Conservation (phyloP, 1,140 invertebrate genomes). For the Drosophila persimilis region DNA sequence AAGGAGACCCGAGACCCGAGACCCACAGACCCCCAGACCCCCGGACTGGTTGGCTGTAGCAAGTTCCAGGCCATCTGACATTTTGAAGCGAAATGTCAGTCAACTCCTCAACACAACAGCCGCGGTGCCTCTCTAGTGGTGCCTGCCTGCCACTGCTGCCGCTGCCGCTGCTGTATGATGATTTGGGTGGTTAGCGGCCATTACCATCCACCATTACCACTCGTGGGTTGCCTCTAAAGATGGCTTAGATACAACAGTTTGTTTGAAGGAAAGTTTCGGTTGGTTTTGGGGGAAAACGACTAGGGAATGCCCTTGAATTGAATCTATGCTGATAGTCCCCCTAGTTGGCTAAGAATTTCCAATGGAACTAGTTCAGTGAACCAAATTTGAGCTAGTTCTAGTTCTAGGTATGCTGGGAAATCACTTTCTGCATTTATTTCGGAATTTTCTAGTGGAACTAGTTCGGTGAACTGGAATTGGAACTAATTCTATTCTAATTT, state of each 20-base stretch:
- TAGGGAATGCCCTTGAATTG: slow-evolving; percentile 21
- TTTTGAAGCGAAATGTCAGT: slow-evolving; percentile 79
- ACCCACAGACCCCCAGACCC: slow-evolving; percentile 11
- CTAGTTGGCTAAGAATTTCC: too few species aligned
- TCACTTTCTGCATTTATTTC: too few species aligned
- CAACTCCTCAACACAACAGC: slow-evolving; percentile 52
- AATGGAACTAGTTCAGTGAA: too few species aligned
- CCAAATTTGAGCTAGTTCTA: too few species aligned
- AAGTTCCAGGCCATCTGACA: slow-evolving; percentile 66
- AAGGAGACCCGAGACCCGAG: slow-evolving; percentile 6
- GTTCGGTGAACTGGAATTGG: too few species aligned
- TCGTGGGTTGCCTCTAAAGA: slow-evolving; percentile 37
- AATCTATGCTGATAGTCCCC: not conserved
- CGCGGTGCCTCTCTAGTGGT: not conserved
- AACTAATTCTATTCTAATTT: too few species aligned
- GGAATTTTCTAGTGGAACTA: too few species aligned
- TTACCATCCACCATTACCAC: slow-evolving; percentile 17
- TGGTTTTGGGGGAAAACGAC: not conserved
- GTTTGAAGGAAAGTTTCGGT: slow-evolving; percentile 2
- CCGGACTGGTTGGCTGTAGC: slow-evolving; percentile 19
- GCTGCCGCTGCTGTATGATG: slow-evolving; percentile 32
- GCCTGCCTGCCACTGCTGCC: slow-evolving; percentile 10
- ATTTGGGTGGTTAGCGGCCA: slow-evolving; percentile 45
- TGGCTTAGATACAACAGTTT: slow-evolving; percentile 22
- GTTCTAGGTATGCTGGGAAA: too few species aligned